These are phyloP conservation scores for Zoanthus solanderi DNA, from an alignment of 92 coral and sea anemone genomes.

Conservation along the genomic window DNA sequence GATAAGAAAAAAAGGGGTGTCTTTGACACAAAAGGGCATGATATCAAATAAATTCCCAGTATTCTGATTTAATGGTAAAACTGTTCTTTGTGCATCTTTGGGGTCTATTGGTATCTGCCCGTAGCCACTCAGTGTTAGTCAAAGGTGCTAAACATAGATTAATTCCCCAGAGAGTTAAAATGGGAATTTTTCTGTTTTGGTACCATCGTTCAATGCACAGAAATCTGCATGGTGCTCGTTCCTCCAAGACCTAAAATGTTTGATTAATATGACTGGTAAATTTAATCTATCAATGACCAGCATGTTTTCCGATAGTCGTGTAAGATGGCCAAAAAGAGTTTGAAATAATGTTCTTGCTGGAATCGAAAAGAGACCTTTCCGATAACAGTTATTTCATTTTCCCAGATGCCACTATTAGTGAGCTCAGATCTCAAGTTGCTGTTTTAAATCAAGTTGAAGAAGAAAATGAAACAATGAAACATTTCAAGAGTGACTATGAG, in stretches of 20 bases:
- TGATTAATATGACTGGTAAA: too few relatives aligned
- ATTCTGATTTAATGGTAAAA: conserved; percentile 56
- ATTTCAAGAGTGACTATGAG: conserved; percentile 72
- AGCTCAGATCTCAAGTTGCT: conserved; percentile 71
- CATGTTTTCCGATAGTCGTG: too few relatives aligned
- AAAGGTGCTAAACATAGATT: neutral
- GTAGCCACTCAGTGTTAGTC: conserved; percentile 50
- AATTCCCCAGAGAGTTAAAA: conserved; percentile 53
- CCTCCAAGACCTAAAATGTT: too few relatives aligned
- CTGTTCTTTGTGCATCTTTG: conserved; percentile 41
- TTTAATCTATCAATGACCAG: too few relatives aligned
- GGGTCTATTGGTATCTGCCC: conserved; percentile 58
- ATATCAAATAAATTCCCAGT: conserved; percentile 54
- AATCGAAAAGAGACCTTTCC: neutral
- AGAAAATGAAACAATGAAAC: conserved; percentile 77
- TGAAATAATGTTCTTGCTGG: too few relatives aligned
- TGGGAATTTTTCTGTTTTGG: conserved; percentile 63
- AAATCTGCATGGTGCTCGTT: neutral
- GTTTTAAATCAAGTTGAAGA: conserved; percentile 70
- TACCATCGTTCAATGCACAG: conserved; percentile 13
- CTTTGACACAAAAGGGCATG: conserved; percentile 63
- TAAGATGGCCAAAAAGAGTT: too few relatives aligned
- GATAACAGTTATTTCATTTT: neutral
- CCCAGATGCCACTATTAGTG: conserved; percentile 76
- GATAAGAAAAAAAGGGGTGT: conserved; percentile 38